Evolutionary conservation across 2,888 invertebrate genomes (phyloP).

Genomic region (Linyphia triangularis): DNA sequence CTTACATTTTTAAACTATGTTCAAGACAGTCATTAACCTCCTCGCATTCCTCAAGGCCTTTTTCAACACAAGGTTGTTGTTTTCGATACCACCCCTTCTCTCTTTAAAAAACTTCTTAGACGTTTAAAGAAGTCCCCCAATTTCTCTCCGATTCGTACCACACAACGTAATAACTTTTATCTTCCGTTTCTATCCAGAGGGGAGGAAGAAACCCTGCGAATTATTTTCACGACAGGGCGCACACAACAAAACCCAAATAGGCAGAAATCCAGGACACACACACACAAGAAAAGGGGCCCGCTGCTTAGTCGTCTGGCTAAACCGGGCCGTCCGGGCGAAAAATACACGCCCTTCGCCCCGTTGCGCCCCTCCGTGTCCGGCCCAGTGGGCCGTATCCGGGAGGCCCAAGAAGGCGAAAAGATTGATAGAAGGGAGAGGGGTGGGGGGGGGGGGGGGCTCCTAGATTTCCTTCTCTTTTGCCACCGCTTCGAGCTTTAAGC

Average conservation of each 20-base stretch:
- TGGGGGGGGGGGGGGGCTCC: constrained; percentile 14
- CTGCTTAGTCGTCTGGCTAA: constrained; percentile 71
- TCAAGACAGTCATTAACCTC: too few species aligned
- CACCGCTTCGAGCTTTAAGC: constrained; percentile 63
- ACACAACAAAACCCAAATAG: constrained; percentile 72
- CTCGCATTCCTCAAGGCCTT: too few species aligned
- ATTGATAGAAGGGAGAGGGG: constrained; percentile 69
- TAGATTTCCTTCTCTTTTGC: constrained; percentile 65
- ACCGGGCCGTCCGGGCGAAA: constrained; percentile 74
- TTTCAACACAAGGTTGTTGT: too few species aligned
- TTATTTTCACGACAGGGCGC: constrained; percentile 71
- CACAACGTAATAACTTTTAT: constrained; percentile 66
- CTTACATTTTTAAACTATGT: too few species aligned
- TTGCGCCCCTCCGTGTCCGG: constrained; percentile 61
- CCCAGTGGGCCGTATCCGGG: constrained; percentile 71
- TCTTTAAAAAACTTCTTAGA: neutral
- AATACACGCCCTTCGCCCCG: constrained; percentile 72
- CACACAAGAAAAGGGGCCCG: constrained; percentile 63
- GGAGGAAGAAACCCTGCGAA: constrained; percentile 47
- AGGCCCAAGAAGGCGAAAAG: constrained; percentile 75
- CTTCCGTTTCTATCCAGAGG: constrained; percentile 62
- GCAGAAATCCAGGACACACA: constrained; percentile 69
- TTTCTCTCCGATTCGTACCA: constrained; percentile 37
- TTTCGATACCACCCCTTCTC: too few species aligned
- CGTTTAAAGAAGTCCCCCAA: constrained; percentile 51